Conservation (phyloP, 2,113 vertebrate species). For the Dicerorhinus sumatrensis region DNA sequence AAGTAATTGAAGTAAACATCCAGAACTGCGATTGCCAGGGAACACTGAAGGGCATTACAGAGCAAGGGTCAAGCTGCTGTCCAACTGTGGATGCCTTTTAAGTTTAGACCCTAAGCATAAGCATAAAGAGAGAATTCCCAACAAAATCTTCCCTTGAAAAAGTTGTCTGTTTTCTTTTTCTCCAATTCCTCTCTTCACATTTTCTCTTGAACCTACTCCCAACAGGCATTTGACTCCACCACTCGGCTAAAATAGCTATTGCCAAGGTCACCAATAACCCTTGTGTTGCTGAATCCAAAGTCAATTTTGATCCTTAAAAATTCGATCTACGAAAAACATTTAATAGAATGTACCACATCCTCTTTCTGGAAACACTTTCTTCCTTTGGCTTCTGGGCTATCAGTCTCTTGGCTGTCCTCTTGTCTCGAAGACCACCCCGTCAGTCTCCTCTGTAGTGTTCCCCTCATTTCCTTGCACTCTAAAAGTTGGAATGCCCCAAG, state of each 20-base stretch:
- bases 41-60: neutral
- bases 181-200: neutral
- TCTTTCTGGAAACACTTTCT: neutral
- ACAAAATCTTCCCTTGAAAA: neutral
- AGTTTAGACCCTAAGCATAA: neutral
- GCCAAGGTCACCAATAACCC: neutral
- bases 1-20: neutral
- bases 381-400: neutral
- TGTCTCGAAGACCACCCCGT: neutral
- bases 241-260: neutral
- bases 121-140: neutral
- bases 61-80: neutral
- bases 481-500: neutral
- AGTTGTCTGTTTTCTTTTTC: neutral
- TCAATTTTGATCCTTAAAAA: neutral
- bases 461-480: neutral
- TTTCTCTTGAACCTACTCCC: conserved; percentile 28
- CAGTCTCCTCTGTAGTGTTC: neutral
- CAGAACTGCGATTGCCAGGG: neutral
- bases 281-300: conserved; percentile 34
- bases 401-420: neutral
- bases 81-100: neutral
- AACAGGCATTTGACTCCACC: neutral
- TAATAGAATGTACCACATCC: neutral
- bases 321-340: neutral